Evolutionary conservation across 37 sponge, comb jelly and placozoan genomes (phyloP).

Genomic region (Spongilla lacustris): DNA sequence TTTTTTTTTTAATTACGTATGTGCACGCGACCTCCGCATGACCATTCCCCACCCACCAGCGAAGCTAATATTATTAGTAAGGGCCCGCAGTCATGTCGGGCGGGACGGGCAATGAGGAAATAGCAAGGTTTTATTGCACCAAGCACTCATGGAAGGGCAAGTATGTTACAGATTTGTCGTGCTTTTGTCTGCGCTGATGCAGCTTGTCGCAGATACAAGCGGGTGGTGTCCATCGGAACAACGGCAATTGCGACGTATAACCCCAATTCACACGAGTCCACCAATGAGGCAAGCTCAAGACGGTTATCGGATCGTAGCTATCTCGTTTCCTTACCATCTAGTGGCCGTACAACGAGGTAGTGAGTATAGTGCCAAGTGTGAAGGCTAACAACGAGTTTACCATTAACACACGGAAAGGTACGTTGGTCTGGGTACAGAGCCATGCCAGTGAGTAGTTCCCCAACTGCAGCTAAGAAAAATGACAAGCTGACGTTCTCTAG

Average conservation of each 20-base stretch:
- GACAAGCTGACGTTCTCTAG: slow-evolving; percentile 92
- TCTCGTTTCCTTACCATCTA: slow-evolving; percentile 31
- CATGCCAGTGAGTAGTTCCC: too few relatives aligned
- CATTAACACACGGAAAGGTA: slow-evolving; percentile 88
- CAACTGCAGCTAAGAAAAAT: slow-evolving; percentile 33
- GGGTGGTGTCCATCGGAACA: slow-evolving; percentile 91
- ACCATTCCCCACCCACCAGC: too few relatives aligned
- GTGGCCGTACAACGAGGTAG: slow-evolving; percentile 95
- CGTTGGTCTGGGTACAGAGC: not conserved
- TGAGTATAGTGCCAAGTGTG: slow-evolving; percentile 79
- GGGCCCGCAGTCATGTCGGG: not conserved
- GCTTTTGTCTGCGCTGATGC: slow-evolving; percentile 3
- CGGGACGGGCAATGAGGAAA: slow-evolving; percentile 75
- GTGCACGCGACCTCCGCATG: not conserved
- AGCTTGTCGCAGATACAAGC: slow-evolving; percentile 74
- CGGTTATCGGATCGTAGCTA: not conserved
- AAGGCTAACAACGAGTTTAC: slow-evolving; percentile 96
- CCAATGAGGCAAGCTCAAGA: slow-evolving; percentile 79
- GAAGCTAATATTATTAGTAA: not conserved
- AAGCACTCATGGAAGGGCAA: slow-evolving; percentile 98
- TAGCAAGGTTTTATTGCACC: slow-evolving; percentile 89
- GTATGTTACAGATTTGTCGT: slow-evolving; percentile 36
- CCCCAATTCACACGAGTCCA: slow-evolving; percentile 86
- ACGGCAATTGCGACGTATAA: slow-evolving; percentile 87
- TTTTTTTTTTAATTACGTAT: not conserved